These are phyloP conservation scores for Gracilinanus agilis DNA, from an alignment of 2,113 vertebrate species.

Conservation along the genomic window DNA sequence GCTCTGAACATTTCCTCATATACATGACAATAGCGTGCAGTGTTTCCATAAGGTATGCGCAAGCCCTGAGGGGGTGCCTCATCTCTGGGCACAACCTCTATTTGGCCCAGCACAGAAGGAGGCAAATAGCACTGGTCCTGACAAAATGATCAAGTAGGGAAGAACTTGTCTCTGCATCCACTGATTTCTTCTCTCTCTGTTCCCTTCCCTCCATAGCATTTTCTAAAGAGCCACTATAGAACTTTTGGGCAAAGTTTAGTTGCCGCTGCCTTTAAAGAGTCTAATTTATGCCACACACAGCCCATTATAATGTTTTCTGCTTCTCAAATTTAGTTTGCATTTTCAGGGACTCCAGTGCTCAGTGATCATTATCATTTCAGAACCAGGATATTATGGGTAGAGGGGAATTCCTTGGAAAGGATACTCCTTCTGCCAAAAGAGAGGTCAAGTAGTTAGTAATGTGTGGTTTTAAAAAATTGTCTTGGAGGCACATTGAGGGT, in stretches of 20 bases:
- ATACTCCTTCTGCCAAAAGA: background rate
- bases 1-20: background rate
- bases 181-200: background rate
- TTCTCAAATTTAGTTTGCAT: background rate
- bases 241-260: background rate
- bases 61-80: background rate
- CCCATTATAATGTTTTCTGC: background rate
- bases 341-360: background rate
- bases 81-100: background rate
- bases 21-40: background rate
- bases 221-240: background rate
- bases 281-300: background rate
- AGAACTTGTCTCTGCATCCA: background rate
- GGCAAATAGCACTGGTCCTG: background rate
- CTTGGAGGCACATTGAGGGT: no score
- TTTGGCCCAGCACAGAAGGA: constrained; percentile 7
- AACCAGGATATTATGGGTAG: background rate
- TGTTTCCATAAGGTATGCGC: background rate
- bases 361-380: background rate
- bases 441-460: no score
- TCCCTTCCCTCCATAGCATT: background rate
- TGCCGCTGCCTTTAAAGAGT: background rate
- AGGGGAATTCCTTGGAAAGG: background rate
- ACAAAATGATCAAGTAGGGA: background rate
- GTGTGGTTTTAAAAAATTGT: no score